A percentile compares a stretch with the other conserved stretches of the same genome.
Conservation (phyloP, 2,113 vertebrate genomes). For the Myotis lucifugus region DNA sequence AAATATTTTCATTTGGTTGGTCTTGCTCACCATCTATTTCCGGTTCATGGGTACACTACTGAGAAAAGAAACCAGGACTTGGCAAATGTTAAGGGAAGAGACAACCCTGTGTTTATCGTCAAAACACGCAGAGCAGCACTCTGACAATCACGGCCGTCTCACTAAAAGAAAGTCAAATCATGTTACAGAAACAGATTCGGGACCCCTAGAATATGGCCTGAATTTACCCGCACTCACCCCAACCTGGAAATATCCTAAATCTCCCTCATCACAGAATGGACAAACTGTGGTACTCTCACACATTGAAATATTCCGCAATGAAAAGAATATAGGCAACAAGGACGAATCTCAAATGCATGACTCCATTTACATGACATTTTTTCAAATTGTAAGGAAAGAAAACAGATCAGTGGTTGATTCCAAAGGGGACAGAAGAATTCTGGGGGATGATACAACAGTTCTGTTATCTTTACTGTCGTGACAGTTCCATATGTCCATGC, state of each 20-base stretch:
- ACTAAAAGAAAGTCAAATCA: neutral
- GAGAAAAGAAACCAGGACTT: constrained; percentile 20
- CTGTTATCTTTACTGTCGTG: neutral
- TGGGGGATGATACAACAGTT: neutral
- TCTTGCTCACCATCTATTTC: neutral
- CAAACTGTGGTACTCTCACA: neutral
- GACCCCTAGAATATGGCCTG: neutral
- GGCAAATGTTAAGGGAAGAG: neutral
- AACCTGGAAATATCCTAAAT: neutral
- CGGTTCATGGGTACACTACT: neutral
- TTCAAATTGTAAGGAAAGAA: neutral
- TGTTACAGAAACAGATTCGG: neutral
- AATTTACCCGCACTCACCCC: neutral
- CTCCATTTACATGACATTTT: neutral
- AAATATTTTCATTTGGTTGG: neutral
- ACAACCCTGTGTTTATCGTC: neutral
- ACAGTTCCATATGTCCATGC: neutral
- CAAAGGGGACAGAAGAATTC: neutral
- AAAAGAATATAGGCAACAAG: neutral
- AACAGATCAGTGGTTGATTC: neutral
- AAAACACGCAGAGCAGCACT: neutral
- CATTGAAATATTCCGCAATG: neutral
- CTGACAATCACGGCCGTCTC: neutral
- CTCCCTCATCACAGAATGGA: neutral
- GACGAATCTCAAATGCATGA: neutral